Conservation (phyloP, 2,797 vertebrate species). For the Antennarius maculatus region DNA sequence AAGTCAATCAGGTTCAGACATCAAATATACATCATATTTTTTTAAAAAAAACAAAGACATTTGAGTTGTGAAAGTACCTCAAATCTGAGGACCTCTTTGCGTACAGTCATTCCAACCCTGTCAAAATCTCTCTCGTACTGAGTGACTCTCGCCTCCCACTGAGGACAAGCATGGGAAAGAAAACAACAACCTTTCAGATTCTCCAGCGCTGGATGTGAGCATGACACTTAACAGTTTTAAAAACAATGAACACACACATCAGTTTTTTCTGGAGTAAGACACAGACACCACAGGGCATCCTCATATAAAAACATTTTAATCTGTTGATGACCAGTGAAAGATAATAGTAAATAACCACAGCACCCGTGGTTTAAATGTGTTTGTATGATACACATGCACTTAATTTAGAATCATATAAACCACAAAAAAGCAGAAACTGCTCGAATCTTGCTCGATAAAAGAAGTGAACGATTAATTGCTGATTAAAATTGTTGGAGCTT, state of each 20-base stretch:
- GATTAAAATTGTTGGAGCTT: neutral
- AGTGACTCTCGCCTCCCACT: slow-evolving; percentile 94
- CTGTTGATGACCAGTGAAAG: too few relatives aligned
- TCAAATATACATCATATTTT: neutral
- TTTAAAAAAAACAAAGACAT: neutral
- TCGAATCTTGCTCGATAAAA: too few relatives aligned
- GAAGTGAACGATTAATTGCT: neutral
- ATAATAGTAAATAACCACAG: too few relatives aligned
- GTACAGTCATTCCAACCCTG: slow-evolving; percentile 88
- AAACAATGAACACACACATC: neutral
- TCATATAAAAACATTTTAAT: neutral
- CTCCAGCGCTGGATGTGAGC: neutral
- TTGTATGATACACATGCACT: too few relatives aligned
- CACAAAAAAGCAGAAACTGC: neutral
- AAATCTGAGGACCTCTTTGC: slow-evolving; percentile 93
- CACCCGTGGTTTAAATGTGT: too few relatives aligned
- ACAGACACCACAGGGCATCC: neutral
- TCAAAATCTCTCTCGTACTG: slow-evolving; percentile 96
- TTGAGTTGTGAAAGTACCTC: slow-evolving; percentile 80
- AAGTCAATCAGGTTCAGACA: neutral
- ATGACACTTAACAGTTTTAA: neutral
- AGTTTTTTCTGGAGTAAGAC: neutral
- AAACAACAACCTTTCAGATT: neutral
- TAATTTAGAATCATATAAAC: too few relatives aligned
- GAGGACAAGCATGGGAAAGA: slow-evolving; percentile 35